Evolutionary conservation across 2,797 vertebrate species (phyloP).

Genomic region (Coendou prehensilis): DNA sequence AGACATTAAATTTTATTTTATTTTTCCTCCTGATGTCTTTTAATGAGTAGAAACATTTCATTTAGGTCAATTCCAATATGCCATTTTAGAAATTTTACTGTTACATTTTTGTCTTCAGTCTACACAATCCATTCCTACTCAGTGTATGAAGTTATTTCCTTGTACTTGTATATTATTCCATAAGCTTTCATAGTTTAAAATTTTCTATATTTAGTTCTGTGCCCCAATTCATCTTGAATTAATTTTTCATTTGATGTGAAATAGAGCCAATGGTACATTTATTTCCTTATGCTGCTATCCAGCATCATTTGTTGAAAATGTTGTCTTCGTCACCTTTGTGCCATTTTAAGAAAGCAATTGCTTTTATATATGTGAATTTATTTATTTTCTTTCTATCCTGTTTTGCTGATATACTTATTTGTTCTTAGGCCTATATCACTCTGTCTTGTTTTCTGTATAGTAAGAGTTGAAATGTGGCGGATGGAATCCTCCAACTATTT

Average conservation of each 20-base stretch:
- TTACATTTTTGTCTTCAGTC: neutral
- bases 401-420: neutral
- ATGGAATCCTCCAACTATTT: neutral
- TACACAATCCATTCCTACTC: neutral
- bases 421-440: neutral
- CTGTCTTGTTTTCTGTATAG: neutral
- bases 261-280: neutral
- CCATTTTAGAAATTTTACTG: neutral
- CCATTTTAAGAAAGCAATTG: constrained; percentile 12
- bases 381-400: neutral
- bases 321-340: neutral
- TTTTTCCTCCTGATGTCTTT: neutral
- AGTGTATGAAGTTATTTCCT: neutral
- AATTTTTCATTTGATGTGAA: neutral
- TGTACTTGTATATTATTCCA: neutral
- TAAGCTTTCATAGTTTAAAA: neutral
- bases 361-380: neutral
- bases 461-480: neutral
- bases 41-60: constrained; percentile 18
- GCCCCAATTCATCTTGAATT: neutral
- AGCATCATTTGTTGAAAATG: neutral
- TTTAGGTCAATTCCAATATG: neutral
- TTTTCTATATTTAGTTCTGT: neutral
- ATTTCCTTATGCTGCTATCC: neutral
- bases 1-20: neutral